Evolutionary conservation across 2,113 vertebrate species (phyloP), one percentile per base, ranked within the genome.

Genomic region (Catharus fuscescens): DNA sequence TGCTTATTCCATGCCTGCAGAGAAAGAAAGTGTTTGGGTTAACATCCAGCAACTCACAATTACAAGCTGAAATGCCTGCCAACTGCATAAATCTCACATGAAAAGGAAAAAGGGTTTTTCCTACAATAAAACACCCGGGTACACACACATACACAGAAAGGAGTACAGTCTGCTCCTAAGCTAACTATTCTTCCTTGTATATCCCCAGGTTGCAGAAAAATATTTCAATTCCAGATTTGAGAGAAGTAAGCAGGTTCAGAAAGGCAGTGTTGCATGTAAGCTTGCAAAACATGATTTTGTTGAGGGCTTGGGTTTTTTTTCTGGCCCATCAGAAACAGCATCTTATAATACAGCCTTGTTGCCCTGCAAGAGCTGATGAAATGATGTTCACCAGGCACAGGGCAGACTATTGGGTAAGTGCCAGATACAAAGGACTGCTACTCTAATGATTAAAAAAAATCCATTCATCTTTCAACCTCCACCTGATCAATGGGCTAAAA

Each of bases 21-120:
- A 95, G 42, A 83, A 56, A 94, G 52, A 34, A 79, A 82, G 71
- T 85, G 82, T 88, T 90, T 82, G 92, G 47, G 92, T 96, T 95
- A 92, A 52, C 81, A 90, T 86, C 67, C 85, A 93, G 60, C 6
- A 2, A 88, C 76, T 82, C 64, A 77, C 71, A 92, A 85, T 66
- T 93, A 69, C 28, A 65, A 73, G 44, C 40, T 78, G 62, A 67
- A 82, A n/a, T 62, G 52, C 64, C 67, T 90, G 88, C 90, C 90
- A 94, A 80, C 36, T 83, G 61, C 71, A 78, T 62, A 83, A 84
- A 95, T 88, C 64, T 70, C 29, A 23, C 48, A 36, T 38, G 31
- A 34, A 86, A 67, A 85, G 18, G 24, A 34, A 76, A 86, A 76
- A 67, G 47, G 18, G 10, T 29, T 82, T 92, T 65, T 36, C 32